Base-by-base conservation (phyloP, 2,797 vertebrate genomes). In the Cirrhinus mrigala region DNA sequence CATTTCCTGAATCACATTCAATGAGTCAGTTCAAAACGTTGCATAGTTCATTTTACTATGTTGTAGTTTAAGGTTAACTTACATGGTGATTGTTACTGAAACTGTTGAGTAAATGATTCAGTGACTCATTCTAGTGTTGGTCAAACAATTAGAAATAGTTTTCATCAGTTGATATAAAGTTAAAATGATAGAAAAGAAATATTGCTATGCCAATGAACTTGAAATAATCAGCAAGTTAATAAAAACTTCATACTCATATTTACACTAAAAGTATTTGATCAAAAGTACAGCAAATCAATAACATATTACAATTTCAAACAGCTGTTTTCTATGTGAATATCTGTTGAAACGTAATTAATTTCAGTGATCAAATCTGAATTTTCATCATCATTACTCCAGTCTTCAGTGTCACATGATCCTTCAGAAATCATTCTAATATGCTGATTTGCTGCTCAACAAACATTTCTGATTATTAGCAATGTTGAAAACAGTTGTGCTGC, bases 301-400 rank as follows among this genome's bases (percentile, higher is more conserved):
- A 7, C 6, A 58, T 3, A 14, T 14, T 27, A 0, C 0, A 27
- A 0, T 62, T 6, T 6, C 5, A 40, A 40, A 40, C 6, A 40
- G 37, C 37, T 40, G 37, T 40, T 40, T 40, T 40, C 37, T 40
- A 40, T 64, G 12, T 15, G 60, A 62, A 27, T 7, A 0, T 64
- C 2, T 58, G 3, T 14, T 64, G 15, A 15, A 29, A 2, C 15
- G 60, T 64, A 0, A 64, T 64, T 7, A 7, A 64, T 64, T 64
- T 3, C 24, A 15, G 60, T 62, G 24, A 62, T 56, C 1, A 0
- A 1, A 22, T 20, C 54, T 56, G 54, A 9, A 58, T n/a, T 58
- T 58, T 58, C 56, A 58, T 22, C 56, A 58, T 58, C 54, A 56
- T 56, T 56, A 3, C 52, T 54, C 6, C 52, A 54, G 52, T 54